Evolutionary conservation across 2,113 vertebrate genomes (phyloP).

Genomic region (Myrmecophaga tridactyla): DNA sequence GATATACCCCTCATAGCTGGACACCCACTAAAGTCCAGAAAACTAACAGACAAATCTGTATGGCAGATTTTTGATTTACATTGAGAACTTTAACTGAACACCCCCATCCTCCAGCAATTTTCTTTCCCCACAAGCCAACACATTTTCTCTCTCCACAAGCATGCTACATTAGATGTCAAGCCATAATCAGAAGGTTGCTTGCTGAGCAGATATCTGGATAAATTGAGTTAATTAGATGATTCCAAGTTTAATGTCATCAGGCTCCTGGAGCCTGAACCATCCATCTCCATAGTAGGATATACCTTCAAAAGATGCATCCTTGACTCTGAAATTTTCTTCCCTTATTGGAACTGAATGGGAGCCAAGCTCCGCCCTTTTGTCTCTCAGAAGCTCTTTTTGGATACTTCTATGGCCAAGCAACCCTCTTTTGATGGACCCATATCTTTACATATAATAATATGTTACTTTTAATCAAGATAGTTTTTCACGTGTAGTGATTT

Average conservation of each 20-base stretch:
- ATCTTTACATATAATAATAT: constrained; percentile 42
- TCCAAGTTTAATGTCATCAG: background rate
- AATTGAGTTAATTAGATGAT: constrained; percentile 41
- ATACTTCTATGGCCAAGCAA: background rate
- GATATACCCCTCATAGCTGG: background rate
- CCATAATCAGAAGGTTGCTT: constrained; percentile 52
- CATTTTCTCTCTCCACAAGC: background rate
- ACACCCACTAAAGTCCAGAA: background rate
- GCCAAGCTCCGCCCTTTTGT: background rate
- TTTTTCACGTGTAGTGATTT: constrained; percentile 29
- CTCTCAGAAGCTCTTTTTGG: background rate
- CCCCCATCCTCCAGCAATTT: background rate
- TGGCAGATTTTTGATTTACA: background rate
- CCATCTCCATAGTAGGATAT: background rate
- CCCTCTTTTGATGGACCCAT: background rate
- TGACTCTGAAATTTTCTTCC: background rate
- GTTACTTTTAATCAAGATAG: constrained; percentile 11
- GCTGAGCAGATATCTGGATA: constrained; percentile 30
- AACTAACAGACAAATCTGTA: background rate
- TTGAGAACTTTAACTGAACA: background rate
- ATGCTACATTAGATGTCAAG: background rate
- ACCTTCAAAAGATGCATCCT: constrained; percentile 34
- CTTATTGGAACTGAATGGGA: background rate
- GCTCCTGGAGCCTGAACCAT: background rate
- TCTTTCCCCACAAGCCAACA: no score